These are phyloP conservation scores for Halcyon malimbica DNA, from an alignment of 2,113 vertebrate genomes.

Conservation along the genomic window DNA sequence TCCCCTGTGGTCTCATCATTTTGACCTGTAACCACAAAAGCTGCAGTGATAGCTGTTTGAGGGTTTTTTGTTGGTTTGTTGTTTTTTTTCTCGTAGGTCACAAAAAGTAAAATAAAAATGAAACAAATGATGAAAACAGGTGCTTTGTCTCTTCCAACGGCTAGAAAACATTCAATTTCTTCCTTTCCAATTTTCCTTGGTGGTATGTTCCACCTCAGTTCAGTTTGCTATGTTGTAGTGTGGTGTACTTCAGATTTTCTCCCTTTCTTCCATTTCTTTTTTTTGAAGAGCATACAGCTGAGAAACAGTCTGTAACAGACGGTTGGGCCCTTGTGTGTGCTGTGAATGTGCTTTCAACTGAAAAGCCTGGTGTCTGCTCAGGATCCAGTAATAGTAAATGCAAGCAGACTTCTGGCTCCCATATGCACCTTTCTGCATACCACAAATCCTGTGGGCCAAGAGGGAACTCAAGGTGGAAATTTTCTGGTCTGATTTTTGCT, in stretches of 20 bases:
- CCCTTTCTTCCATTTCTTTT: neutral
- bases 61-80: no score
- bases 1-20: neutral
- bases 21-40: neutral
- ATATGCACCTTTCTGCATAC: neutral
- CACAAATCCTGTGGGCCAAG: neutral
- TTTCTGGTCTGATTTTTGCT: neutral
- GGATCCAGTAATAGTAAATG: neutral
- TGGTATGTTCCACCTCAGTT: neutral
- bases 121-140: neutral
- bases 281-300: neutral
- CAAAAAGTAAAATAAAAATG: neutral
- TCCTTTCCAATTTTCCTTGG: neutral
- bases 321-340: neutral
- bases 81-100: neutral
- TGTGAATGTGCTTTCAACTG: neutral
- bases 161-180: neutral
- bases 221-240: neutral
- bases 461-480: neutral
- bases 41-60: neutral
- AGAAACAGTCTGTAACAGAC: neutral
- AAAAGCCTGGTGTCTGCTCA: neutral
- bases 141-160: neutral
- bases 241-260: neutral
- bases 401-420: slow-evolving; percentile 14